Evolutionary conservation across 2,797 vertebrate species (phyloP).

Genomic region (Karalla daura): DNA sequence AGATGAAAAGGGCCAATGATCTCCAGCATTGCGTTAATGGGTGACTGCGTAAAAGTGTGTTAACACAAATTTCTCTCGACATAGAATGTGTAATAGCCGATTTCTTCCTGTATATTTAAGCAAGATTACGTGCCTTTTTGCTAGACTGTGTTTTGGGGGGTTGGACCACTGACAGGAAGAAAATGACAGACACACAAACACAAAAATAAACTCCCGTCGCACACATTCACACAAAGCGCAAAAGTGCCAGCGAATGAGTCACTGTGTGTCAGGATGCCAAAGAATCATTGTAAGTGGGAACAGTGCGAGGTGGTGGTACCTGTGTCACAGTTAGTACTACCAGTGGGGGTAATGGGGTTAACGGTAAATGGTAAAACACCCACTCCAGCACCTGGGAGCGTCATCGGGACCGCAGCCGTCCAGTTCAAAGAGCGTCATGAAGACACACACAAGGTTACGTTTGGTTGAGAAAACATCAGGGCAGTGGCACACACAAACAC

Average conservation of each 20-base stretch:
- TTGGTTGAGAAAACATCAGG: constrained; percentile 68
- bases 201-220: constrained; percentile 25
- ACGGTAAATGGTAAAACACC: constrained; percentile 96
- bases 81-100: constrained; percentile 5
- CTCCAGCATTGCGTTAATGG: constrained; percentile 8
- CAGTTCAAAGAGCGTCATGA: constrained; percentile 68
- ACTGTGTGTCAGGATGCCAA: constrained; percentile 46
- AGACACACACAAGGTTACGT: constrained; percentile 74
- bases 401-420: constrained; percentile 66
- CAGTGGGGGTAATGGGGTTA: constrained; percentile 94
- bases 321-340: constrained; percentile 99
- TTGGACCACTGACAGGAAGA: constrained; percentile 11
- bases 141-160: constrained; percentile 10
- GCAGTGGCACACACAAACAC: constrained; percentile 60
- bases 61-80: constrained; percentile 2
- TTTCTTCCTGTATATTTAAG: constrained; percentile 14
- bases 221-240: constrained; percentile 42
- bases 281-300: constrained; percentile 47
- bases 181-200: constrained; percentile 18
- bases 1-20: constrained; percentile 18
- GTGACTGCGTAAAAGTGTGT: constrained; percentile 6
- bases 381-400: constrained; percentile 94
- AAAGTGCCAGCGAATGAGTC: constrained; percentile 38
- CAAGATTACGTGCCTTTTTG: constrained; percentile 7
- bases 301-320: constrained; percentile 86